phyloP scores from a whole-genome alignment of 2,113 vertebrate species.

The Bos taurus region DNA sequence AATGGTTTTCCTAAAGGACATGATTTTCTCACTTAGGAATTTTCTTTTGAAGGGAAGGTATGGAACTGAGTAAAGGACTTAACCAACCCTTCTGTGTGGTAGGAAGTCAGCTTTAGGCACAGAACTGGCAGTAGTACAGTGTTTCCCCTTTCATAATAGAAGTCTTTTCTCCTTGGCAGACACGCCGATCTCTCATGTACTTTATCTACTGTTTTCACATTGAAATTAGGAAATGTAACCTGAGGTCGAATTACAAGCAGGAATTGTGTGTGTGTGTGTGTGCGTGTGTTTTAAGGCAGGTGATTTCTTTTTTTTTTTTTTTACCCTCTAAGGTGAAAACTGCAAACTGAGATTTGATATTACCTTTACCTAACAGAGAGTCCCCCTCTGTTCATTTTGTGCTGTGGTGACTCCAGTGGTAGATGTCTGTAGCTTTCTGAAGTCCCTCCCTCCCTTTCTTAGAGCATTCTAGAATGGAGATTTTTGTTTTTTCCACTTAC shows the following conservation, averaged over 20 bases:
- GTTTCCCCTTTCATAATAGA: conserved; percentile 47
- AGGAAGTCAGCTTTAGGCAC: conserved; percentile 36
- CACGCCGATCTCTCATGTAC: neutral
- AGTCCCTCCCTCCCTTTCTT: neutral
- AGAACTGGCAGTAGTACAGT: conserved; percentile 10
- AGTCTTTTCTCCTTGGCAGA: conserved; percentile 43
- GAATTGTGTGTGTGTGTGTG: neutral
- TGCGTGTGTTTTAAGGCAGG: neutral
- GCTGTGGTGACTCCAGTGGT: neutral
- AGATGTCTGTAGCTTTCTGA: neutral
- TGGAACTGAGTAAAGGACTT: conserved; percentile 28
- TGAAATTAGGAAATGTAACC: conserved; percentile 43
- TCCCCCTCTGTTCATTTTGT: conserved; percentile 5
- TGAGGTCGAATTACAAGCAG: conserved; percentile 34
- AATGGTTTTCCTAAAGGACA: conserved; percentile 45
- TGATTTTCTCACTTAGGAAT: conserved; percentile 2
- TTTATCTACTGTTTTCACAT: conserved; percentile 51
- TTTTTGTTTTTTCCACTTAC: conserved; percentile 13
- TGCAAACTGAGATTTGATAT: neutral
- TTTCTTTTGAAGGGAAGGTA: conserved; percentile 56
- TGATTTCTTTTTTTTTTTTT: neutral
- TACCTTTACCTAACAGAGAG: neutral
- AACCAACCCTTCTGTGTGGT: conserved; percentile 9
- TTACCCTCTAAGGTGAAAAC: neutral
- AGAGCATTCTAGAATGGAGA: neutral